Base-by-base conservation (phyloP, 2,888 invertebrate genomes). In the Linyphia triangularis region DNA sequence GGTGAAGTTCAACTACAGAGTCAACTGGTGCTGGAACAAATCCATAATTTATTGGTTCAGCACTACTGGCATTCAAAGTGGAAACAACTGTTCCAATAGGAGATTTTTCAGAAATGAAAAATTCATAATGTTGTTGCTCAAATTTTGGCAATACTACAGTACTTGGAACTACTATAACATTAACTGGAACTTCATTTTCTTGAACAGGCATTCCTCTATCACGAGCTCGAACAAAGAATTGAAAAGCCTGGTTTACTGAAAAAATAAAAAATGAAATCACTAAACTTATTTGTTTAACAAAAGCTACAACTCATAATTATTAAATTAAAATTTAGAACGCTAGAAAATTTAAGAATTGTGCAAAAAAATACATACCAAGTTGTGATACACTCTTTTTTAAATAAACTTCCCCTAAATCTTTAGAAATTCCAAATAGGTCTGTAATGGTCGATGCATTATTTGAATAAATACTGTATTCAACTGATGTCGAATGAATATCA, bases 181-280 rank as follows among this genome's bases (percentile, higher is more conserved):
- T 95, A 33, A 98, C 95, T 6, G 97, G 96, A 81, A 97, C 96
- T 69, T 89, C 86, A 88, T 83, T 89, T 92, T 96, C 96, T 89
- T 93, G 92, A 0, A 93, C 92, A 63, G 96, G 95, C 85, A 94
- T 95, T 16, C 97, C 97, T 91, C 94, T 95, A 93, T 98, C 98
- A 77, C 95, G 95, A 19, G 97, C 98, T 89, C 97, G 95, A 77
- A 98, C 96, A 93, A 98, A 97, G 92, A 98, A 96, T 93, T 97
- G 97, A 92, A 97, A 95, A 79, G 95, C 94, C 93, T 96, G 95
- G 88, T 96, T 96, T 92, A 95, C 96, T 96, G 91, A 69, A 93
- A 93, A 89, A 69, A 59, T 90, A 91, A 63, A 75, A 7, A 75
- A 16, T 22, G 5, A 73, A 51, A 51, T 51, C 13, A 51, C n/a